Evolutionary conservation across 2,888 invertebrate genomes (phyloP), one percentile per base, ranked within the genome.

Genomic region (Neelides folsomi): DNA sequence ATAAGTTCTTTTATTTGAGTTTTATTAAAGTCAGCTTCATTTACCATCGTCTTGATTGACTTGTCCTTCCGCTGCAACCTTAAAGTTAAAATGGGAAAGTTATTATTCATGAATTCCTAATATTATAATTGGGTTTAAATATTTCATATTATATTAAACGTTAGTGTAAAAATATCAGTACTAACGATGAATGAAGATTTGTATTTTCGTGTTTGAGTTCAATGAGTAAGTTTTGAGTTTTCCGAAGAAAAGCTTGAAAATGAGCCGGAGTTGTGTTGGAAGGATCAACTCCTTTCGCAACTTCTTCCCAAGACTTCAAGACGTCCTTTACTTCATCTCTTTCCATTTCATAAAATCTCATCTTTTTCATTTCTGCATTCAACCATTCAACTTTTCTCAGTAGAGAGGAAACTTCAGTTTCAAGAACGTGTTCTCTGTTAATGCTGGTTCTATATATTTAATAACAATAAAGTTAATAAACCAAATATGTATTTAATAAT

Each of bases 361-460:
- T 62, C 5, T 44, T 52, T 16, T 50, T 55, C 34, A 60, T 41
- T 6, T 56, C 36, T 38, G 51, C 41, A 6, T 52, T 50, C 35
- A 60, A 16, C 6, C 44, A 15, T 1, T 41, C 42, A 6, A 62
- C 47, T 49, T 58, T 57, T 7, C 40, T 51, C 45, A 62, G 58
- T 8, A 57, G 42, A 2, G 57, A 51, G 9, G 43, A 16, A 12
- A 64, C 53, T 53, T 62, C 50, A 37, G 62, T 60, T 37, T 59
- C 52, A 16, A 64, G 40, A 15, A 64, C 47, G 54, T 60, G 52
- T 54, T 64, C 64, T 10, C 55, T 56, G n/a, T 58, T 55, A 53
- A 61, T 57, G 0, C 57, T 54, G 9, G 57, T 49, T 18, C 56
- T 57, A 12, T 46, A 47, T 36, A 54, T 44, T 42, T 13, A 5